Conservation (phyloP, 35 echinoderm and acorn worm genomes). For the Lytechinus pictus region DNA sequence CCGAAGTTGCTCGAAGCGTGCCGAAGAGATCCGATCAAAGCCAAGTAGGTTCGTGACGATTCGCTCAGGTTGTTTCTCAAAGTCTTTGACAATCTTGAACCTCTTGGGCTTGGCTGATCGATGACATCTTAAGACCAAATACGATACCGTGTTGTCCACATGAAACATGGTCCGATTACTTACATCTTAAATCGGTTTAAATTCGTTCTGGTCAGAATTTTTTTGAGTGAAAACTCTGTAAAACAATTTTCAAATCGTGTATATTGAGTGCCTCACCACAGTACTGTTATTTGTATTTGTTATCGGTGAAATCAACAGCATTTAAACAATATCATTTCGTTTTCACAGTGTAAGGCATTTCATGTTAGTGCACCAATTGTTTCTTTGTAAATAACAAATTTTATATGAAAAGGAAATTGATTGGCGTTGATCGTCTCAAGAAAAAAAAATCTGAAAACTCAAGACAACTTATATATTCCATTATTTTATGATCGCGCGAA, state of each 20-base stretch:
- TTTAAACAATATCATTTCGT: background rate
- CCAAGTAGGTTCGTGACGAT: background rate
- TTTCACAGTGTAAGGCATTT: slow-evolving; percentile 4
- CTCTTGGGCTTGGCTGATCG: background rate
- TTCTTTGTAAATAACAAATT: background rate
- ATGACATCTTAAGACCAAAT: background rate
- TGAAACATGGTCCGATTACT: background rate
- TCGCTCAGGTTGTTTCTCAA: background rate
- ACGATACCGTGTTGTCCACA: background rate
- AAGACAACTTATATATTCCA: background rate
- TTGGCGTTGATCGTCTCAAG: background rate
- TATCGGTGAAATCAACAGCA: background rate
- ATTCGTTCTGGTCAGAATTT: background rate
- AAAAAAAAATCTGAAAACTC: background rate
- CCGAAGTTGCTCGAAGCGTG: background rate
- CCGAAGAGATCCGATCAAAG: background rate
- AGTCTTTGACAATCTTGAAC: background rate
- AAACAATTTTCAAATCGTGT: background rate
- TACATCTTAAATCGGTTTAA: background rate
- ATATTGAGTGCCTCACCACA: slow-evolving; percentile 34
- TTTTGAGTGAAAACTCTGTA: background rate
- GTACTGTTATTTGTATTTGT: slow-evolving; percentile 46
- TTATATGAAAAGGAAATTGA: background rate
- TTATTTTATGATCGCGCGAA: background rate
- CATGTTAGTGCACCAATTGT: background rate